Evolutionary conservation across 1,140 invertebrate species (phyloP).

Genomic region (Aplysia californica): DNA sequence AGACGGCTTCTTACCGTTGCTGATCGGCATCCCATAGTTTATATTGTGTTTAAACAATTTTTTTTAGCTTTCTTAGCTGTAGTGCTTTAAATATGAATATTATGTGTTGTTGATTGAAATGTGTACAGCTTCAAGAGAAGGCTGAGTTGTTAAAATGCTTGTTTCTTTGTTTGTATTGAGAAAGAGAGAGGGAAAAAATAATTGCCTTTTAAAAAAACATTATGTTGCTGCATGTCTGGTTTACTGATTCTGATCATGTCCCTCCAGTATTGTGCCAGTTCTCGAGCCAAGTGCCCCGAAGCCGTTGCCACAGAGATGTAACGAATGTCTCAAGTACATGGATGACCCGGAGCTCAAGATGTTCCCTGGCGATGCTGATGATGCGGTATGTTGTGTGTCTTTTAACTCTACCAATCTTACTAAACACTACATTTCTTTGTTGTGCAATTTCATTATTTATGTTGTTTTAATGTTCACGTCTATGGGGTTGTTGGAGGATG

Average conservation of each 20-base stretch:
- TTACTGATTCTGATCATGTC: background rate
- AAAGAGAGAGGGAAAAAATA: background rate
- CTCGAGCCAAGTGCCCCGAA: constrained; percentile 18
- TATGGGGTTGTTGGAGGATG: background rate
- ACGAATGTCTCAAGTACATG: constrained; percentile 74
- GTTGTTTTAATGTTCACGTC: too few relatives aligned
- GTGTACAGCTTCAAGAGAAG: too few relatives aligned
- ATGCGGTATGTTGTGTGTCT: constrained; percentile 69
- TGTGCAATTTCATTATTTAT: background rate
- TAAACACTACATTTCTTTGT: background rate
- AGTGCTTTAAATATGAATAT: background rate
- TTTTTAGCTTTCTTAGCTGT: background rate
- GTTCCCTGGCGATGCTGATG: constrained; percentile 80
- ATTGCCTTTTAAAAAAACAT: background rate
- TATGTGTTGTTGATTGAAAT: background rate
- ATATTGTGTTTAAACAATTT: background rate
- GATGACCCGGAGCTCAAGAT: constrained; percentile 75
- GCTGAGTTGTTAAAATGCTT: too few relatives aligned
- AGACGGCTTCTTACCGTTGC: background rate
- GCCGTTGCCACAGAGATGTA: constrained; percentile 46
- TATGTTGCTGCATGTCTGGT: background rate
- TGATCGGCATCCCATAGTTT: background rate
- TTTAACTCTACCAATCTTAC: background rate
- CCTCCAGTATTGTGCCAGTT: background rate
- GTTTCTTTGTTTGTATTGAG: too few relatives aligned